A percentile compares a stretch with the other conserved stretches of the same genome.
Conservation (phyloP, 2,888 invertebrate genomes). For the Aphrophora alni region DNA sequence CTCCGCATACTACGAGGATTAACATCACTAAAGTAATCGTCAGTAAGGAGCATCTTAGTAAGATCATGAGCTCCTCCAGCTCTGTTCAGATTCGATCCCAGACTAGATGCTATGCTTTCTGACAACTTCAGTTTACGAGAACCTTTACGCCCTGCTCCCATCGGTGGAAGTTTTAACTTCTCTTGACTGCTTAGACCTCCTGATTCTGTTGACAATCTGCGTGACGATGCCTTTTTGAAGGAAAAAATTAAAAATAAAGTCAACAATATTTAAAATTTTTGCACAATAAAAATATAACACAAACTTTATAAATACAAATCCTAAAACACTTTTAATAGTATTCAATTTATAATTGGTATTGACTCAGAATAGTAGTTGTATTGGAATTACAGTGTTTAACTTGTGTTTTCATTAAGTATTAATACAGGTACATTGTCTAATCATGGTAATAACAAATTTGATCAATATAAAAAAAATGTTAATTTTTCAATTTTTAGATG, state of each 20-base stretch:
- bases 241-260: too few relatives aligned
- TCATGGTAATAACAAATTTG: too few relatives aligned
- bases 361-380: too few relatives aligned
- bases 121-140: slow-evolving; percentile 79
- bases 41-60: slow-evolving; percentile 89
- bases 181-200: slow-evolving; percentile 82
- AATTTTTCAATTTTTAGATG: too few relatives aligned
- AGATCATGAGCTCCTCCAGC: slow-evolving; percentile 74
- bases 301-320: not conserved
- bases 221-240: slow-evolving; percentile 64
- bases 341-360: too few relatives aligned
- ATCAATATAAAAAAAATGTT: too few relatives aligned
- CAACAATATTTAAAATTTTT: not conserved
- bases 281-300: not conserved
- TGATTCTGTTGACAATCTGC: slow-evolving; percentile 80
- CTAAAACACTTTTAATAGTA: not conserved
- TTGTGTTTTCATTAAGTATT: too few relatives aligned
- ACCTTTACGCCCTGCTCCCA: slow-evolving; percentile 56
- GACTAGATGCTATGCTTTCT: slow-evolving; percentile 89
- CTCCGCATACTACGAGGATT: slow-evolving; percentile 97
- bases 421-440: too few relatives aligned
- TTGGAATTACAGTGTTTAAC: too few relatives aligned
- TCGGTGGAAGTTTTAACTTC: slow-evolving; percentile 65
- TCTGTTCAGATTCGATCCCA: slow-evolving; percentile 85
- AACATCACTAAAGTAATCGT: slow-evolving; percentile 98